Percentiles rank a stretch among this genome's conserved stretches.
Conservation (phyloP, 2,888 invertebrate species). For the Orchestes rusci region DNA sequence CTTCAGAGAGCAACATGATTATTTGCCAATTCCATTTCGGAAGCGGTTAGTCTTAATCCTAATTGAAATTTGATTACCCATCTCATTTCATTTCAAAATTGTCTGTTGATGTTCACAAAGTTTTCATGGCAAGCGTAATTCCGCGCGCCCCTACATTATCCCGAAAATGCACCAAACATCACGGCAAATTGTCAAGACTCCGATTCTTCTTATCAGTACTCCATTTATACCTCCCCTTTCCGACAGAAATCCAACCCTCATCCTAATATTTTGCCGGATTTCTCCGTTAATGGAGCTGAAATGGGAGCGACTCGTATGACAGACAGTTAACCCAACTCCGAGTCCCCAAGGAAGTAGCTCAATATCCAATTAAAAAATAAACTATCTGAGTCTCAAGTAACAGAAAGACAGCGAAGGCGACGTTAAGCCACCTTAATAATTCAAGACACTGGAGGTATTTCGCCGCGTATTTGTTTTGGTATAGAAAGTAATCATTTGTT, state of each 20-base stretch:
- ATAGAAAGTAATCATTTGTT: too few relatives aligned
- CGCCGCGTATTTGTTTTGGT: too few relatives aligned
- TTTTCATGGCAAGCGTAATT: constrained; percentile 13
- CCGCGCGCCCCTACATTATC: constrained; percentile 8
- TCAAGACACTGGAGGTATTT: constrained; percentile 7
- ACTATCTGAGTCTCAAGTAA: constrained; percentile 38
- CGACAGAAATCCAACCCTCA: constrained; percentile 27
- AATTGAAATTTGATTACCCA: constrained; percentile 17
- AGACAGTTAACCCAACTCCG: constrained; percentile 31
- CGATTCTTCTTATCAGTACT: constrained; percentile 12
- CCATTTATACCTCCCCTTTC: constrained; percentile 26
- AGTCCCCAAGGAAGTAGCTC: constrained; percentile 23
- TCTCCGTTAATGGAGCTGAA: constrained; percentile 39
- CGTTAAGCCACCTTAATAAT: constrained; percentile 20
- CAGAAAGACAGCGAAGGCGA: constrained; percentile 20
- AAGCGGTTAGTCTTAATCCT: constrained; percentile 12
- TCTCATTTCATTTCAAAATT: constrained; percentile 15
- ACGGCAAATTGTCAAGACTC: constrained; percentile 15
- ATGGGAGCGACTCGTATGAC: constrained; percentile 41
- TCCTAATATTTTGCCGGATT: constrained; percentile 30
- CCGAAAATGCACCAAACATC: constrained; percentile 16
- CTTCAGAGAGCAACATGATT: too few relatives aligned
- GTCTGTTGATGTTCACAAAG: constrained; percentile 15
- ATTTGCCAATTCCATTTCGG: too few relatives aligned
- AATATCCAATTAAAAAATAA: constrained; percentile 42